Conservation (phyloP, 2,113 vertebrate genomes). For the Prochilodus magdalenae region DNA sequence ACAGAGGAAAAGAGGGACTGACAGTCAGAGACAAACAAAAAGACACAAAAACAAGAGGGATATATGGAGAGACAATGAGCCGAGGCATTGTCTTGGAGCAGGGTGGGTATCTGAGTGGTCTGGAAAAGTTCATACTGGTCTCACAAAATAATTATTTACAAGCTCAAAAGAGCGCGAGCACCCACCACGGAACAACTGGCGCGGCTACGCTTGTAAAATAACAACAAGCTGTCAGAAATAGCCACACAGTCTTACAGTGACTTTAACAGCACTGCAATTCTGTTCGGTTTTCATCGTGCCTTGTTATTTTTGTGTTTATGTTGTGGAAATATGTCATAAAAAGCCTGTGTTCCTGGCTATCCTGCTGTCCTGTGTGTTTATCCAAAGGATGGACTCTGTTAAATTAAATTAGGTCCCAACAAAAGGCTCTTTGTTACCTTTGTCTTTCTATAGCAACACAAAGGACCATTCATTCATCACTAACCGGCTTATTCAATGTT, state of each 20-base stretch:
- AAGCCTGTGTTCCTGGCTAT: background rate
- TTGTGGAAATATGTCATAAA: background rate
- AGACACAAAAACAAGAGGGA: background rate
- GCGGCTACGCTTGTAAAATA: background rate
- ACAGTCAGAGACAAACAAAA: background rate
- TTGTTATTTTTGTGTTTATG: background rate
- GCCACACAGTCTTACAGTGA: background rate
- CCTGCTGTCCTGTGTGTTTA: too few relatives aligned
- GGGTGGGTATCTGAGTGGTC: slow-evolving; percentile 32
- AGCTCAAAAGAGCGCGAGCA: slow-evolving; percentile 13
- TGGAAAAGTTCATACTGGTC: background rate
- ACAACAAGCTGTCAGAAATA: slow-evolving; percentile 10
- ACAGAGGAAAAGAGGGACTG: background rate
- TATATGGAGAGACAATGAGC: background rate
- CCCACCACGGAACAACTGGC: slow-evolving; percentile 10
- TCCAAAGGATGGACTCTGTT: background rate
- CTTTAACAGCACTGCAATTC: background rate
- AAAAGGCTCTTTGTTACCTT: background rate
- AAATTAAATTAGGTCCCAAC: background rate
- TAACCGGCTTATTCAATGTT: background rate
- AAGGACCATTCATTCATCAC: background rate
- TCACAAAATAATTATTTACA: slow-evolving; percentile 26
- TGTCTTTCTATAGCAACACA: background rate
- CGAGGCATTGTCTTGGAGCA: background rate
- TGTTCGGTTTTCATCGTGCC: background rate